These are phyloP conservation scores for Trematomus bernacchii DNA, from an alignment of 2,797 vertebrate species.

Conservation along the genomic window DNA sequence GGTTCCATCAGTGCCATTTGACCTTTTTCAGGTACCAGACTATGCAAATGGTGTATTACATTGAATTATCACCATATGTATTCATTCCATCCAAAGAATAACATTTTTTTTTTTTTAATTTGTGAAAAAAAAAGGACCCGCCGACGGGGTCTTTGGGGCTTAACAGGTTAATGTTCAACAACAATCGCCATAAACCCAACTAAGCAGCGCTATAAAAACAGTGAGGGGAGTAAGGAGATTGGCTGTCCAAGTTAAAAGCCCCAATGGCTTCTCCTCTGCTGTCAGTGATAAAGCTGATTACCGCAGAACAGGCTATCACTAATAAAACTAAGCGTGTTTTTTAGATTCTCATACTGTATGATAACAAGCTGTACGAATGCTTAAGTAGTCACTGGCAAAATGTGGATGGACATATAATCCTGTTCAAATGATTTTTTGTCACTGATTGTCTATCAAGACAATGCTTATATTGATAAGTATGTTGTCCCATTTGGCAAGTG, in stretches of 20 bases:
- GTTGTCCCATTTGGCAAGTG: slow-evolving; percentile 10
- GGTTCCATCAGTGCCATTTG: no score
- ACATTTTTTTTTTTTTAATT: no score
- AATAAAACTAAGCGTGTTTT: not conserved
- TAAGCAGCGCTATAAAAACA: slow-evolving; percentile 29
- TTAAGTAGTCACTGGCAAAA: not conserved
- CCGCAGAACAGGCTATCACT: not conserved
- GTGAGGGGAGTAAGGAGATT: slow-evolving; percentile 10
- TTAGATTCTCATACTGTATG: not conserved
- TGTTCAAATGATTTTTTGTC: not conserved
- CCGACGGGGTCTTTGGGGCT: no score
- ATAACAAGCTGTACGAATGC: not conserved
- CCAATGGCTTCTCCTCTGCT: not conserved
- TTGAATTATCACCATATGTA: no score
- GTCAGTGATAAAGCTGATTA: not conserved
- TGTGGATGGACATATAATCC: not conserved
- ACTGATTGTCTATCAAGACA: not conserved
- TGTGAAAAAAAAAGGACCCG: no score
- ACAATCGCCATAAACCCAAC: slow-evolving; percentile 58
- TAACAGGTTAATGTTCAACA: slow-evolving; percentile 64
- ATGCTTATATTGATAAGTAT: not conserved
- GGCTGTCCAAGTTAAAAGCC: slow-evolving; percentile 14
- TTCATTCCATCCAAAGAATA: no score
- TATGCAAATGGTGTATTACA: no score
- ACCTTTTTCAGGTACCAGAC: no score